Evolutionary conservation across 1,140 invertebrate species (phyloP), one percentile per base, ranked within the genome.

Genomic region (Brachystomella parvula): DNA sequence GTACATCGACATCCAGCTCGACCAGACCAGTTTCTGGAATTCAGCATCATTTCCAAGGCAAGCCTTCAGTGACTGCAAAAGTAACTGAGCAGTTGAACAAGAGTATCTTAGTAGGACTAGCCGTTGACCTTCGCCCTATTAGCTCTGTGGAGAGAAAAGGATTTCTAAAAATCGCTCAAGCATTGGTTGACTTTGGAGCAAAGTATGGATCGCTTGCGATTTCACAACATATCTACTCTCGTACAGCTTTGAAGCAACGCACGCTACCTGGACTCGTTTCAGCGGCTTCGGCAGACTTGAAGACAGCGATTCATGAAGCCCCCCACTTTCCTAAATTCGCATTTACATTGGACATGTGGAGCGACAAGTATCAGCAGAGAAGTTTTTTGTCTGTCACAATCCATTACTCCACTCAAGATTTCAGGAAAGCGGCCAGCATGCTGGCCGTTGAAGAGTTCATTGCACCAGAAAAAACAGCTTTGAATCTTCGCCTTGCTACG

Each of bases 321-420:
- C 26, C 63, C 15, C 31, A 26, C 3, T 59, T 39, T 63, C 39
- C 64, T 17, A 39, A 30, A 15, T 62, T 3, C 21, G 15, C 44
- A n/a, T 69, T 69, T 31, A 69, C 68, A 29, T 65, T 59, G 9
- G 68, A 69, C 47, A 62, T 69, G 59, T 69, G 68, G 68, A 39
- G 33, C 53, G 68, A 69, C 19, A 57, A 57, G 17, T 66, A 56
- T 33, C 39, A 66, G 28, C 58, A 69, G 30, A 2, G 68, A 44
- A 17, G 47, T 24, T 69, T 69, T 33, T 2, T 69, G 29, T 68
- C 66, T 29, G 21, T 68, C 3, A 26, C 39, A 1, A 44, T 58
- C 21, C 68, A 69, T 35, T 69, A 53, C 39, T 33, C 61, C 1
- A 19, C 44, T 49, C 19, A 44, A 2, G 47, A 62, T 0, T 66